Evolutionary conservation across 2,888 invertebrate species (phyloP), one percentile per base, ranked within the genome.

Genomic region (Stenurella melanura): DNA sequence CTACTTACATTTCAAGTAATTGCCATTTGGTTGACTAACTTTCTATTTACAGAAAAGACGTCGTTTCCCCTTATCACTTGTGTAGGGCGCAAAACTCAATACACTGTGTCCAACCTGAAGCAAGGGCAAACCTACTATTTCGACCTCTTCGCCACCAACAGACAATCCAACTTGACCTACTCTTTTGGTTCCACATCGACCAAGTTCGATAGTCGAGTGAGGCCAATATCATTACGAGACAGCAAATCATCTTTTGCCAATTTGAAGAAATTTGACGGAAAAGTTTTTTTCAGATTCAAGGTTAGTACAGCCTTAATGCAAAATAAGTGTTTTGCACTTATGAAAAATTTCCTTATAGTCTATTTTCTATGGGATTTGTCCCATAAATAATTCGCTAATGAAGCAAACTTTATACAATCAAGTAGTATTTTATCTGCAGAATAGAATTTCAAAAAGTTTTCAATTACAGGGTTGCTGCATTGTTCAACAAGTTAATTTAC

Each of bases 241-340:
- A 91, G 92, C 67, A 89, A 87, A 78, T 86, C 91, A 0, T 87
- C 87, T 0, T 90, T 90, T 76, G 90, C 91, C 2, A 91, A 91
- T 85, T 88, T 93, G 66, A 90, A 89, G 6, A 90, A 90, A 34
- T 85, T 91, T 72, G 91, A 91, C 79, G 92, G 92, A 26, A 90
- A 90, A 68, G 91, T 91, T 18, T 90, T 91, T 54, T 92, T 92
- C 81, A 90, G 91, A 83, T 92, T 90, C 84, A 93, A 92, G 90
- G 92, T 75, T 60, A 61, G 30, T 54, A 21, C 50, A n/a, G n/a
- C n/a, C n/a, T n/a, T n/a, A n/a, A n/a, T n/a, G n/a, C n/a, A n/a
- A n/a, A n/a, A n/a, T n/a, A n/a, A n/a, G n/a, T n/a, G n/a, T n/a
- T n/a, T n/a, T n/a, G n/a, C n/a, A n/a, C n/a, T n/a, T n/a, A n/a